These are phyloP conservation scores for Lagocephalus sceleratus DNA, from an alignment of 2,797 vertebrate species.

Conservation along the genomic window DNA sequence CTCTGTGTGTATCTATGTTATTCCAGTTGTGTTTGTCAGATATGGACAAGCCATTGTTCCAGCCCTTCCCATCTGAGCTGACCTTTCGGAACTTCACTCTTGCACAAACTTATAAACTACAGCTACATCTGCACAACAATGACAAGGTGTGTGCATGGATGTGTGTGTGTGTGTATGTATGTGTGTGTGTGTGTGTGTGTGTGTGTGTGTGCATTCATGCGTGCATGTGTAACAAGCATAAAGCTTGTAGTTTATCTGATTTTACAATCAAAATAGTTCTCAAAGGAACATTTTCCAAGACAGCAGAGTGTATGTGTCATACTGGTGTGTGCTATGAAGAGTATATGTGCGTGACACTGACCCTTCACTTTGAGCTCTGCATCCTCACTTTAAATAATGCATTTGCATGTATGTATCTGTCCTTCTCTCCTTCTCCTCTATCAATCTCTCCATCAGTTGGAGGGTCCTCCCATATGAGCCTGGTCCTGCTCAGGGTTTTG, in stretches of 20 bases:
- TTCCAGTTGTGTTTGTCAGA: conserved; percentile 73
- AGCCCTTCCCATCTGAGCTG: conserved; percentile 84
- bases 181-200: conserved; percentile 3
- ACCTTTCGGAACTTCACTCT: conserved; percentile 84
- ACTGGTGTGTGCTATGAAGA: too few species aligned
- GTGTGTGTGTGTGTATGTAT: not conserved
- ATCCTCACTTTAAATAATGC: too few species aligned
- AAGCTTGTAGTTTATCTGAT: conserved; percentile 75
- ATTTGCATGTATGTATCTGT: too few species aligned
- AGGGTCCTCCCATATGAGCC: too few species aligned
- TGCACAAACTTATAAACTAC: conserved; percentile 77
- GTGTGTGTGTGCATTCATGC: not conserved
- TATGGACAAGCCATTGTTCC: conserved; percentile 78
- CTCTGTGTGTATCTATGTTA: not conserved
- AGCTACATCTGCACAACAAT: conserved; percentile 79
- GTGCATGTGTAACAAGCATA: conserved; percentile 57
- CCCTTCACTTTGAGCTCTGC: too few species aligned
- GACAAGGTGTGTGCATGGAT: conserved; percentile 75
- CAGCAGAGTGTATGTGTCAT: too few species aligned
- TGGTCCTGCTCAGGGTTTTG: too few species aligned
- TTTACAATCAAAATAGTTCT: conserved; percentile 66
- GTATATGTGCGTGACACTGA: not conserved
- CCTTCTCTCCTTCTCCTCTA: too few species aligned
- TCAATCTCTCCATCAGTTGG: too few species aligned
- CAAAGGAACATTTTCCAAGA: too few species aligned